A percentile compares a stretch with the other conserved stretches of the same genome.
Conservation (phyloP, 2,113 vertebrate species). For the Neodontobutis hainanensis region DNA sequence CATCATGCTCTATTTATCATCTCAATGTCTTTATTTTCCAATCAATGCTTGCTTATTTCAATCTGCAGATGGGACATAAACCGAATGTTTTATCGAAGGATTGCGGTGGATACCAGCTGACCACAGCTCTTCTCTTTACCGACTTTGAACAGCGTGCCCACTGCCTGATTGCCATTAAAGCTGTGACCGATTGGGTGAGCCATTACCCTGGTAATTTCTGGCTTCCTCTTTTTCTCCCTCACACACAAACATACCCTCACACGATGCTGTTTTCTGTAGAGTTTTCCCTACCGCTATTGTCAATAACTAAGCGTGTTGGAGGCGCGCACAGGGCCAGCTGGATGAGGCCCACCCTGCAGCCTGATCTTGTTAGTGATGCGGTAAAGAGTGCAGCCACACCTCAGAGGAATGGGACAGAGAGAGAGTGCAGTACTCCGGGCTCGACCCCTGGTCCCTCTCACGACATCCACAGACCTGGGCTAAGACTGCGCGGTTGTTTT, state of each 20-base stretch:
- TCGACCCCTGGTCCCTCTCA: conserved; percentile 57
- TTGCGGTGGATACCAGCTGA: conserved; percentile 45
- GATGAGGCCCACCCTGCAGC: conserved; percentile 70
- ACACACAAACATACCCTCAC: conserved; percentile 12
- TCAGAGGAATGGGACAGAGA: conserved; percentile 53
- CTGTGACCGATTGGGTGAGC: conserved; percentile 52
- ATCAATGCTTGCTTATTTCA: conserved; percentile 35
- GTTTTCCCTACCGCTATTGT: conserved; percentile 53
- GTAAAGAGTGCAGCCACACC: conserved; percentile 71
- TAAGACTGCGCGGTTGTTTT: conserved; percentile 30
- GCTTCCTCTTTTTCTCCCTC: background rate
- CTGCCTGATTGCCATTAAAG: conserved; percentile 48
- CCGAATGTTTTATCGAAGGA: conserved; percentile 35
- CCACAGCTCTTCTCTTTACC: conserved; percentile 25
- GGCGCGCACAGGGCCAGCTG: conserved; percentile 67
- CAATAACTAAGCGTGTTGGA: conserved; percentile 46
- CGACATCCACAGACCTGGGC: conserved; percentile 55
- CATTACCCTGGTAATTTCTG: conserved; percentile 43
- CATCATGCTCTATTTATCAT: conserved; percentile 42
- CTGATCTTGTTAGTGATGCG: conserved; percentile 75
- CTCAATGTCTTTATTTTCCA: conserved; percentile 51
- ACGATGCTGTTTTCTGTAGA: conserved; percentile 43
- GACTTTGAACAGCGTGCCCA: conserved; percentile 47
- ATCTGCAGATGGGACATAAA: conserved; percentile 21
- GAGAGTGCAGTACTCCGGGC: conserved; percentile 18